Evolutionary conservation across 2,113 vertebrate species (phyloP), one percentile per base, ranked within the genome.

Genomic region (Lasiurus cinereus): DNA sequence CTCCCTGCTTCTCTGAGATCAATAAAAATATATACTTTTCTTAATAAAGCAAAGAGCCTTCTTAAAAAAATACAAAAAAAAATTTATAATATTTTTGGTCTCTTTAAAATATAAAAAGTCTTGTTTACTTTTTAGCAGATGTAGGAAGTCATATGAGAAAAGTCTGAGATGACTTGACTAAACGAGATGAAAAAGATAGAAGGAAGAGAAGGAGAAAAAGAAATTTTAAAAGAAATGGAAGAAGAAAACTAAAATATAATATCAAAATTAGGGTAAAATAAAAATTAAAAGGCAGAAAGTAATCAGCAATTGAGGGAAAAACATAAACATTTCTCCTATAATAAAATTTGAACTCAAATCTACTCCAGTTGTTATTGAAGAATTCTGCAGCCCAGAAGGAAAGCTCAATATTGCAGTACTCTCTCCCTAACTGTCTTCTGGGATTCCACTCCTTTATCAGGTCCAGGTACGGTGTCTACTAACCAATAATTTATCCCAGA

Each of bases 401-500:
- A 91, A 39, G 5, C 11, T 79, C 48, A 83, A 1, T 5, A 18
- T 67, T 64, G 6, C 8, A 67, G 22, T 50, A 14, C 4, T 22
- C 5, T 77, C 14, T 87, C 46, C 46, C 33, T 62, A 76, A 39
- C 2, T 66, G n/a, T 90, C 64, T 52, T 59, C 87, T 78, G 77
- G 31, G 50, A 76, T 66, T 72, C 6, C 7, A 43, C 18, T 82
- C 24, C 22, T 50, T 93, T 73, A 64, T 62, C 36, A 74, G 59
- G 21, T 66, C 18, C 33, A 93, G 29, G 31, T 66, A 59, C 3
- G 29, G 12, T 43, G 76, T 84, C 56, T 66, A 36, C 13, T 39
- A 89, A 54, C 69, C 90, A 72, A 77, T 59, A 90, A 19, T 83
- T 95, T 90, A 90, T 36, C 36, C 33, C 52, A 72, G 36, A 50